Evolutionary conservation across 2,113 vertebrate species (phyloP), one percentile per base, ranked within the genome.

Genomic region (Eurystomus gularis): DNA sequence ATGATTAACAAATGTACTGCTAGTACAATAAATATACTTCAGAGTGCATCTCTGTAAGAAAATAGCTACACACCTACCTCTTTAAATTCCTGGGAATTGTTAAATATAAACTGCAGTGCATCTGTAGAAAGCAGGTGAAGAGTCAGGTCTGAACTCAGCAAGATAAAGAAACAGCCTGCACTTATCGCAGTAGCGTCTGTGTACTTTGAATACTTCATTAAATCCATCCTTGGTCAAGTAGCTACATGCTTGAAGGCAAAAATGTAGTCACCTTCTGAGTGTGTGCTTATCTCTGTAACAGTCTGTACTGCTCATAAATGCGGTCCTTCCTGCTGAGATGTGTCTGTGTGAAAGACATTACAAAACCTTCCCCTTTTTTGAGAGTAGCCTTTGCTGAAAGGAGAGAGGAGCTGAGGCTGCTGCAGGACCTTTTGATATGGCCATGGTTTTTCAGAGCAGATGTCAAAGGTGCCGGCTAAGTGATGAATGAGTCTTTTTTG

Each of bases 131-230:
- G 31, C 49, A 66, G 25, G 15, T 73, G 31, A 83, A 75, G 55
- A 84, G 65, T 46, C 17, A 73, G 46, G 40, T 73, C 23, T 75
- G 85, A 77, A n/a, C n/a, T 58, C 33, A 10, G 11, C 24, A 33
- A 80, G 62, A 80, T 73, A 61, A 79, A 42, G 35, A 82, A 78
- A 18, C 54, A 66, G 88, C 42, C 54, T 70, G 25, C 31, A 58
- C 6, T 28, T 83, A 64, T 35, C 28, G 0, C 46, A 81, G 37
- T 51, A 23, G 5, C 0, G 0, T 65, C 62, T 66, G 14, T 49
- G n/a, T 54, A 5, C 60, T 79, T 28, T 46, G 17, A 68, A 14
- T 35, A 65, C 24, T 46, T 93, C 20, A 65, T 82, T 88, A 77
- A 72, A 88, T 70, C 29, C 37, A 73, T 51, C 49, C 25, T 77